Conservation (phyloP, 2,888 invertebrate species). For the Sinohyriopsis cumingii region DNA sequence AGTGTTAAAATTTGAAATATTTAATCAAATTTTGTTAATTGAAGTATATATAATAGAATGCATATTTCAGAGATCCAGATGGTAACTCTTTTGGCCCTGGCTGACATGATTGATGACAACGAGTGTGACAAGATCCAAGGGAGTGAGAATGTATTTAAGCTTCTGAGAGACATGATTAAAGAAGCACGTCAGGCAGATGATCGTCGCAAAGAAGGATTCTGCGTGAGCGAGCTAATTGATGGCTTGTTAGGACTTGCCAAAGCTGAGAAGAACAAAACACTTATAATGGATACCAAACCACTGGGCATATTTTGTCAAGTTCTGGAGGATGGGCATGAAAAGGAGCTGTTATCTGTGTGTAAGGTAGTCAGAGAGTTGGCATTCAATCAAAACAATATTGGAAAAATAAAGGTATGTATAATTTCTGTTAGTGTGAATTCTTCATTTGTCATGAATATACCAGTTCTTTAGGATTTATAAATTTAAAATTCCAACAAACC, state of each 20-base stretch:
- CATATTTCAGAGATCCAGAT: conserved; percentile 50
- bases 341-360: conserved; percentile 39
- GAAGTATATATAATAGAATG: neutral
- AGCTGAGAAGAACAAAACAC: conserved; percentile 53
- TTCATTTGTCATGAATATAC: neutral
- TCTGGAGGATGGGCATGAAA: conserved; percentile 22
- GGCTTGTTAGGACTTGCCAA: conserved; percentile 52
- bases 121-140: conserved; percentile 46
- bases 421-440: neutral
- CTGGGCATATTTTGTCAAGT: conserved; percentile 31
- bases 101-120: conserved; percentile 56
- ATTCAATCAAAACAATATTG: conserved; percentile 49
- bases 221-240: conserved; percentile 50
- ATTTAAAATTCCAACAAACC: too few relatives aligned
- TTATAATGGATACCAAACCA: conserved; percentile 43
- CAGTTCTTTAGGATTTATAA: neutral
- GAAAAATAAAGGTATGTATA: conserved; percentile 41
- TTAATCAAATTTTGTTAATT: too few relatives aligned
- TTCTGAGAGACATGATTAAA: conserved; percentile 40
- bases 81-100: conserved; percentile 49
- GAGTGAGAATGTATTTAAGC: conserved; percentile 49
- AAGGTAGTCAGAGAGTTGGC: conserved; percentile 51
- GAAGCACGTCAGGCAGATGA: conserved; percentile 29
- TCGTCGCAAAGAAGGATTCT: conserved; percentile 48
- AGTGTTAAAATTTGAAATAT: neutral